Evolutionary conservation across 2,113 vertebrate genomes (phyloP).

Genomic region (Datnioides undecimradiatus): DNA sequence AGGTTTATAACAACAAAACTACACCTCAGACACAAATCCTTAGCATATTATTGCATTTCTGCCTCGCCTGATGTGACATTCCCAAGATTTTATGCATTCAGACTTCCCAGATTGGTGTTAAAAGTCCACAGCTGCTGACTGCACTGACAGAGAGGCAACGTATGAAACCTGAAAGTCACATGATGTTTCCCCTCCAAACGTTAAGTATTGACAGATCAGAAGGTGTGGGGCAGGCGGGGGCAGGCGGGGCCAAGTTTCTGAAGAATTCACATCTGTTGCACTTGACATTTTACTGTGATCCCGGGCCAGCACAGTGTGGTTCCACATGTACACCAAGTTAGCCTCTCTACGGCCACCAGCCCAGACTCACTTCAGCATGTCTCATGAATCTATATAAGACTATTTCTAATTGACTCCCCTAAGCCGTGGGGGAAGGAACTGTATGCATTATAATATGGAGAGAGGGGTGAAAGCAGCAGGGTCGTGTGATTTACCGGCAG

Average conservation of each 20-base stretch:
- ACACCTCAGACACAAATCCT: neutral
- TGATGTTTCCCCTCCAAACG: neutral
- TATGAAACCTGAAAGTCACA: neutral
- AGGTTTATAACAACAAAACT: neutral
- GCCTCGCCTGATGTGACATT: neutral
- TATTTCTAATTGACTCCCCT: slow-evolving; percentile 30
- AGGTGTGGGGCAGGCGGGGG: too few species aligned
- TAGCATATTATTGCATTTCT: neutral
- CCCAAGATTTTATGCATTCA: neutral
- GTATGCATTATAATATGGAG: slow-evolving; percentile 33
- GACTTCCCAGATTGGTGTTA: neutral
- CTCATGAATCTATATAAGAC: slow-evolving; percentile 26
- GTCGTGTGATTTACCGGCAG: slow-evolving; percentile 17
- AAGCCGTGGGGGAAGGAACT: slow-evolving; percentile 10
- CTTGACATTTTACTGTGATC: neutral
- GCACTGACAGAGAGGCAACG: neutral
- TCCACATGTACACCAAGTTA: slow-evolving; percentile 17
- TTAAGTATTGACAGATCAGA: neutral
- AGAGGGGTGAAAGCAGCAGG: slow-evolving; percentile 24
- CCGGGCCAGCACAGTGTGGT: neutral
- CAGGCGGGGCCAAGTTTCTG: neutral
- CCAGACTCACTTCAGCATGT: neutral
- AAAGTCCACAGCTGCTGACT: too few species aligned
- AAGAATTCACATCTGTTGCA: neutral
- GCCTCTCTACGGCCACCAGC: neutral